Conservation (phyloP, 2,888 invertebrate genomes). For the Eugnorisma glareosa region DNA sequence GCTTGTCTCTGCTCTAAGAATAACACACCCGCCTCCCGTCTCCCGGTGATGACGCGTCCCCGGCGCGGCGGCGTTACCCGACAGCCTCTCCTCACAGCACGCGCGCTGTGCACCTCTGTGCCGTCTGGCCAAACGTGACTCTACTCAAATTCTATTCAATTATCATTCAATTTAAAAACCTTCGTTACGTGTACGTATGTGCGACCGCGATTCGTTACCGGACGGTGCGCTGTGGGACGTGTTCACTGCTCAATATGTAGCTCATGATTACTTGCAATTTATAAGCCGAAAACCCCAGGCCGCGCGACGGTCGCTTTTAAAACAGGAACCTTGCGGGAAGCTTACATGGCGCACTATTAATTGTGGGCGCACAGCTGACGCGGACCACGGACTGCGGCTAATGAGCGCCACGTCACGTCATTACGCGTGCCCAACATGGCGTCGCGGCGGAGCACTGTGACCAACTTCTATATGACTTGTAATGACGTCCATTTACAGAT, state of each 20-base stretch:
- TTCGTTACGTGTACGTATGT: conserved; percentile 23
- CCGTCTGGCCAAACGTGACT: conserved; percentile 23
- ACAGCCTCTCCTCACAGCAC: conserved; percentile 21
- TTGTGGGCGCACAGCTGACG: conserved; percentile 43
- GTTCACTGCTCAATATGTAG: conserved; percentile 20
- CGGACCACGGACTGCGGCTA: conserved; percentile 5
- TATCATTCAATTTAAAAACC: conserved; percentile 46
- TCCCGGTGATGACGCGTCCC: conserved; percentile 23
- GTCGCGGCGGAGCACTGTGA: conserved; percentile 12
- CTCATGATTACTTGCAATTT: conserved; percentile 32
- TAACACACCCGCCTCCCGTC: conserved; percentile 8
- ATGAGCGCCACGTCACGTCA: conserved; percentile 21
- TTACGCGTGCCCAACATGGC: conserved; percentile 23
- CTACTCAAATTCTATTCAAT: conserved; percentile 31
- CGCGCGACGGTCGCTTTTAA: not conserved
- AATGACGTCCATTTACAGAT: conserved; percentile 46
- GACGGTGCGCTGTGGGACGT: not conserved
- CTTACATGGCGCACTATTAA: conserved; percentile 20
- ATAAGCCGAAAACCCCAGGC: conserved; percentile 27
- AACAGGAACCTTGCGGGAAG: conserved; percentile 38
- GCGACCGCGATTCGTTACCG: conserved; percentile 1
- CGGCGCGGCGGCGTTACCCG: conserved; percentile 10
- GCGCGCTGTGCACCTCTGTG: conserved; percentile 3
- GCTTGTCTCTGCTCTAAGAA: conserved; percentile 39
- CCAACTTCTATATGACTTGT: conserved; percentile 36